Evolutionary conservation across 2,888 invertebrate species (phyloP), one percentile per base, ranked within the genome.

Genomic region (Sclerodermus sp.): DNA sequence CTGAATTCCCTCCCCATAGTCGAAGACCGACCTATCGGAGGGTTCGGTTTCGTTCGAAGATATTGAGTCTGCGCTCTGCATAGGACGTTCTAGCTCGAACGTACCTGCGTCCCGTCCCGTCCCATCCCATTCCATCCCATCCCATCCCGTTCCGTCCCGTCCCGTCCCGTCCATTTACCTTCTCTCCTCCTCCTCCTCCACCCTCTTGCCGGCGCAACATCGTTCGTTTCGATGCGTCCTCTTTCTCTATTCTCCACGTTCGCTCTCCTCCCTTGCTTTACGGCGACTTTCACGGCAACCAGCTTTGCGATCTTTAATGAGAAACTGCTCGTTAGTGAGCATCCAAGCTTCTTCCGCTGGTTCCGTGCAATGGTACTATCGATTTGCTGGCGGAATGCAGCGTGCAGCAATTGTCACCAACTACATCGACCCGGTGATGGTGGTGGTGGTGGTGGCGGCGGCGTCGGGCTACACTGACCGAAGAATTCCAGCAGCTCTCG

Each of bases 321-420:
- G 51, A 50, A 49, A 51, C 42, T 44, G 52, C 49, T 53, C 51
- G 45, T 54, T 48, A 57, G 47, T 42, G 41, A 47, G 36, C 42
- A 39, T 48, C 51, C 45, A 42, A 39, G 31, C 48, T 31, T n/a
- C 36, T 31, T 38, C 29, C 43, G 46, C 31, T 10, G 18, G 30
- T 29, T 47, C 44, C 10, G 23, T 31, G 40, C 42, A 15, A 48
- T 32, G 47, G 14, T 16, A 16, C 37, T 42, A 52, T 44, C 41
- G 47, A 56, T 37, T 40, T 42, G 37, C 30, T 13, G 43, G 37
- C 29, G 41, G 39, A 47, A 51, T 41, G 43, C 41, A 31, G 15
- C 31, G 42, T 13, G 32, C 32, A 42, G 15, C 30, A 42, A 42
- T 42, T 30, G 15, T 42, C 42, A 30, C 15, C 42, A 30, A 34